phyloP scores from a whole-genome alignment of 2,888 invertebrate genomes.

The Sceliomorpha sp. region DNA sequence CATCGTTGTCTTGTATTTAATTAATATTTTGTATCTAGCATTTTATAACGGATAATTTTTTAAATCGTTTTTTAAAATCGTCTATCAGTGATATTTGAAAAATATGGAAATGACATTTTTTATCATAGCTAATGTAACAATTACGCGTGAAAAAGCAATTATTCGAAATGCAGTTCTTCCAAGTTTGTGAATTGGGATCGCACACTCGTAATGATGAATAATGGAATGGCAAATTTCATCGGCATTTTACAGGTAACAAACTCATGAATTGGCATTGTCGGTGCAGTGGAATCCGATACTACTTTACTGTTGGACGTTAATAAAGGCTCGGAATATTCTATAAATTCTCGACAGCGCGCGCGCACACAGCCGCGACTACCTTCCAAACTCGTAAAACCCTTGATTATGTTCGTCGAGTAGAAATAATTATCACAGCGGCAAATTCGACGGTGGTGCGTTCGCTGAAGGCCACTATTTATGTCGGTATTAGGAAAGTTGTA shows the following conservation, averaged over 20 bases:
- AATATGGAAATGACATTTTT: too few species aligned
- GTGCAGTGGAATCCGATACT: constrained; percentile 42
- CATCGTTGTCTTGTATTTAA: too few species aligned
- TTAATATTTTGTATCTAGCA: too few species aligned
- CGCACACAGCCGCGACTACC: constrained; percentile 20
- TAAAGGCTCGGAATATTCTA: constrained; percentile 51
- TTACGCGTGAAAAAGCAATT: constrained; percentile 29
- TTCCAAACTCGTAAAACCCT: constrained; percentile 49
- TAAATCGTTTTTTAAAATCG: too few species aligned
- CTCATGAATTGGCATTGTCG: constrained; percentile 42
- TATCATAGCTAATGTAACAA: constrained; percentile 11
- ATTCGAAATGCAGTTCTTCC: constrained; percentile 19
- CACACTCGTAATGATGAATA: constrained; percentile 36
- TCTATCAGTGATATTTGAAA: too few species aligned
- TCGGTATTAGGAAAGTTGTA: constrained; percentile 45
- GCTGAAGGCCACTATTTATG: constrained; percentile 48
- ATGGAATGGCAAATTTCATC: constrained; percentile 48
- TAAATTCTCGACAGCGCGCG: constrained; percentile 37
- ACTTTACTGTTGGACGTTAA: constrained; percentile 46
- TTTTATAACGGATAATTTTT: too few species aligned
- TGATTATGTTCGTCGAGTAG: constrained; percentile 51
- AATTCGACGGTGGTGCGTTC: constrained; percentile 35
- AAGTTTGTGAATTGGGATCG: constrained; percentile 5
- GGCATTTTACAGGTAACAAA: constrained; percentile 41
- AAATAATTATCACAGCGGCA: constrained; percentile 51